Conservation (phyloP, 1,140 invertebrate species). For the Batillaria attramentaria region DNA sequence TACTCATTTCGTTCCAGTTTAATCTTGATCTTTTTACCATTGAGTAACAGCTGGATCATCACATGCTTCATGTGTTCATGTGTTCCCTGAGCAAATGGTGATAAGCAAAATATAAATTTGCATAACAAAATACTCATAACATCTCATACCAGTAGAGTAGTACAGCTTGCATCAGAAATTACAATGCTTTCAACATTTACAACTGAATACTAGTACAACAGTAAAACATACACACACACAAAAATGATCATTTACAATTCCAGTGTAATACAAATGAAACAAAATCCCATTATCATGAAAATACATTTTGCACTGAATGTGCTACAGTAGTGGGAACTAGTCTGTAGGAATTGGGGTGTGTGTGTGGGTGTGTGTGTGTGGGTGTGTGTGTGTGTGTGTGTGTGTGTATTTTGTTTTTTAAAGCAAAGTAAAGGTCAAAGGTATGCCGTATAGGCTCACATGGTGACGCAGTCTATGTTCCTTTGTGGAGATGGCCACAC, state of each 20-base stretch:
- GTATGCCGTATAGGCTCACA: slow-evolving; percentile 41
- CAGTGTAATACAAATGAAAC: background rate
- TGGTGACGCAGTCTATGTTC: slow-evolving; percentile 54
- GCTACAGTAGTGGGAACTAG: background rate
- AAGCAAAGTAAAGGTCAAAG: background rate
- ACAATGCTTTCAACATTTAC: background rate
- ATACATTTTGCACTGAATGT: background rate
- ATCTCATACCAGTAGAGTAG: no score
- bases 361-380: background rate
- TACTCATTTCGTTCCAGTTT: slow-evolving; percentile 58
- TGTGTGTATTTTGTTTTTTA: background rate
- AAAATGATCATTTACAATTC: no score
- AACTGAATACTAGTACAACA: no score
- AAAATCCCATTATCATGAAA: background rate
- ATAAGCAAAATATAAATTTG: no score
- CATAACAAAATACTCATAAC: no score
- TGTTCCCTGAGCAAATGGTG: slow-evolving; percentile 54
- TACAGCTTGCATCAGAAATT: no score
- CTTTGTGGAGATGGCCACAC: slow-evolving; percentile 48
- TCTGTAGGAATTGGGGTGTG: background rate
- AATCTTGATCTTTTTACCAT: slow-evolving; percentile 53
- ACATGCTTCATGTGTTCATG: slow-evolving; percentile 60
- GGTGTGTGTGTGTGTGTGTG: background rate
- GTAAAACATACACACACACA: no score
- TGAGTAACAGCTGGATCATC: slow-evolving; percentile 52